Conservation (phyloP, 2,113 vertebrate species). For the Pleuronectes platessa region DNA sequence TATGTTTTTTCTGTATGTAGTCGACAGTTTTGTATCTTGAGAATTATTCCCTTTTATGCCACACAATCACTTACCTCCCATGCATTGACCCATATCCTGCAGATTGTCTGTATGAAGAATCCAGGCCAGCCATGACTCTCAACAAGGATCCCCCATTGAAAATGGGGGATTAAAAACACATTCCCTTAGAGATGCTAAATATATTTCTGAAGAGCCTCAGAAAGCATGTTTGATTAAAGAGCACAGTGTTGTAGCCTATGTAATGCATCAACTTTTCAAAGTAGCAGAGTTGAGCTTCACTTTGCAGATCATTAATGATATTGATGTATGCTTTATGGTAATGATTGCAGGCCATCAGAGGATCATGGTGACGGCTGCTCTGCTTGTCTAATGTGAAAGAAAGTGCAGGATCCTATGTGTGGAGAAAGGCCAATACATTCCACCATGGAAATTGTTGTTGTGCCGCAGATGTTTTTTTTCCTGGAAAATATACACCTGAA, state of each 20-base stretch:
- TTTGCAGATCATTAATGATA: slow-evolving; percentile 52
- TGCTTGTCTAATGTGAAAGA: slow-evolving; percentile 38
- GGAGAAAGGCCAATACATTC: background rate
- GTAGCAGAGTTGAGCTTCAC: slow-evolving; percentile 32
- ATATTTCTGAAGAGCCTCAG: slow-evolving; percentile 54
- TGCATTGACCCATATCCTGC: slow-evolving; percentile 62
- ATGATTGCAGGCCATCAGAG: slow-evolving; percentile 25
- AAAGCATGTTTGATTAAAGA: slow-evolving; percentile 54
- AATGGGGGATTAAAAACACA: slow-evolving; percentile 44
- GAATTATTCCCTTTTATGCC: slow-evolving; percentile 38
- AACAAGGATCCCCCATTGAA: slow-evolving; percentile 49
- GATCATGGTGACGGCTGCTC: slow-evolving; percentile 26
- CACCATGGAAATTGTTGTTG: background rate
- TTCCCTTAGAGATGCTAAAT: slow-evolving; percentile 64
- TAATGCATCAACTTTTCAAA: slow-evolving; percentile 48
- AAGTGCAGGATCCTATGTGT: slow-evolving; percentile 11
- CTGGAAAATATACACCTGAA: background rate
- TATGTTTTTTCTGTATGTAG: background rate
- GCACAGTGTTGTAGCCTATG: background rate
- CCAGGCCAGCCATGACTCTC: slow-evolving; percentile 62
- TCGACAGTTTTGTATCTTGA: slow-evolving; percentile 10
- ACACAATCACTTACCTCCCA: slow-evolving; percentile 33
- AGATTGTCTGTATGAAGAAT: slow-evolving; percentile 65
- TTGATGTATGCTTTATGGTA: slow-evolving; percentile 30
- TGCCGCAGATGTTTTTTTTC: too few relatives aligned